Evolutionary conservation across 2,113 vertebrate genomes (phyloP), one percentile per base, ranked within the genome.

Genomic region (Phylloscopus trochiloides): DNA sequence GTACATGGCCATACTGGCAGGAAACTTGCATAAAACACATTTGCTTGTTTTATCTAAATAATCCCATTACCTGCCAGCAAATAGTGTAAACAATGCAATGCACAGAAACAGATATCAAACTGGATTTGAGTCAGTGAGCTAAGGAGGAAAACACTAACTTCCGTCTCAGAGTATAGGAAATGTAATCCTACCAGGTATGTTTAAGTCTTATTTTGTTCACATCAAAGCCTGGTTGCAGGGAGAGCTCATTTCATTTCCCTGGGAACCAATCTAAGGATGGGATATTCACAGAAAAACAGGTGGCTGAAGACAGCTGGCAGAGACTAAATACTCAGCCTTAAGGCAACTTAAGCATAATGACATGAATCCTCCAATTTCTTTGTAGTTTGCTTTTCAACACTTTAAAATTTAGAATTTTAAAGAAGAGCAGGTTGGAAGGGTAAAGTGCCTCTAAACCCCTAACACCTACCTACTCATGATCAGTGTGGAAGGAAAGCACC

Each of bases 21-120:
- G 22, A 84, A 86, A 89, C 38, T 63, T 86, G 67, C 47, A 86
- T 58, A 83, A 88, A 83, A 66, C 31, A 36, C 17, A 57, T 72
- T 92, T 86, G 24, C 34, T 85, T 95, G n/a, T 82, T 96, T 82
- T 47, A 86, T 62, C 67, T 62, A 78, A 78, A 91, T 84, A 88
- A 90, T 83, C 79, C 43, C 59, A 54, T 80, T 92, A 80, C 43
- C 45, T 80, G 43, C 65, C 80, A 97, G 61, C 24, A 87, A 94
- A 75, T 2, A 52, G 9, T 67, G 42, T 81, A 78, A 95, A 91
- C 51, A 67, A 29, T 29, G 45, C 2, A 13, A 32, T 43, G 19
- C 59, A 79, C 29, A 80, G n/a, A 40, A 86, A 47, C 28, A 86
- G 52, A 29, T 38, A 45, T 19, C 54, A 83, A 71, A 76, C 19